phyloP scores from a whole-genome alignment of 2,888 invertebrate species.

The Dolichomitus sp. region DNA sequence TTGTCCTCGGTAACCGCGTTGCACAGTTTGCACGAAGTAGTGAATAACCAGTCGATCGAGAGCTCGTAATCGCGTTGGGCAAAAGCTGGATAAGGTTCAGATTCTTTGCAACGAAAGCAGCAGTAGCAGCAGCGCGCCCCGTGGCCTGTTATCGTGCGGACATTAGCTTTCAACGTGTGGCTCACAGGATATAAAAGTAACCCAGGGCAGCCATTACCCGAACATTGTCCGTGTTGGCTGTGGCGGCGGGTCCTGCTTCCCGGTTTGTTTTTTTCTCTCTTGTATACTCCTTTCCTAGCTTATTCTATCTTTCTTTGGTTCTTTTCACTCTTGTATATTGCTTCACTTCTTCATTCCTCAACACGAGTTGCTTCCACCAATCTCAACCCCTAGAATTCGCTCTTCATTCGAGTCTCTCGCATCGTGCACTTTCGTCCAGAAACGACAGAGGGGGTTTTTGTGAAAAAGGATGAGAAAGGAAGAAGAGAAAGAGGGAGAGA shows the following conservation, averaged over 20 bases:
- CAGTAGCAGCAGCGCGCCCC: conserved; percentile 22
- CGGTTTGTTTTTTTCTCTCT: conserved; percentile 36
- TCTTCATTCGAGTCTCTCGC: conserved; percentile 46
- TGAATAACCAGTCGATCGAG: conserved; percentile 17
- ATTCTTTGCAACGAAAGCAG: conserved; percentile 31
- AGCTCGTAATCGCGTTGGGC: conserved; percentile 45
- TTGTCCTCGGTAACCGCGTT: neutral
- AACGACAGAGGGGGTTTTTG: conserved; percentile 34
- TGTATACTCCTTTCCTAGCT: conserved; percentile 50
- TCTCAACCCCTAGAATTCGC: conserved; percentile 35
- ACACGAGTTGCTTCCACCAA: conserved; percentile 22
- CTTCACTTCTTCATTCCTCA: conserved; percentile 30
- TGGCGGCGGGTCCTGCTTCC: conserved; percentile 65
- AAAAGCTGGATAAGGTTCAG: conserved; percentile 36
- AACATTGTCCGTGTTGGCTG: conserved; percentile 83
- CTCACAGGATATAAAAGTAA: conserved; percentile 82
- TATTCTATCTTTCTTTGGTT: conserved; percentile 52
- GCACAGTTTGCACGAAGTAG: neutral
- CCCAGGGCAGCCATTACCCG: conserved; percentile 84
- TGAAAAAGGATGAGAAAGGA: conserved; percentile 11
- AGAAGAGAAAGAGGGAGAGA: conserved; percentile 28
- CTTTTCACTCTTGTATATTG: conserved; percentile 52
- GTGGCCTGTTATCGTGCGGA: conserved; percentile 80
- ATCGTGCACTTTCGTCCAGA: conserved; percentile 53
- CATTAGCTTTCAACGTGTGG: conserved; percentile 83